Percentiles rank a stretch among this genome's conserved stretches.
phyloP scores from a whole-genome alignment of 2,888 invertebrate genomes.

The Neocrepidodera transversa region DNA sequence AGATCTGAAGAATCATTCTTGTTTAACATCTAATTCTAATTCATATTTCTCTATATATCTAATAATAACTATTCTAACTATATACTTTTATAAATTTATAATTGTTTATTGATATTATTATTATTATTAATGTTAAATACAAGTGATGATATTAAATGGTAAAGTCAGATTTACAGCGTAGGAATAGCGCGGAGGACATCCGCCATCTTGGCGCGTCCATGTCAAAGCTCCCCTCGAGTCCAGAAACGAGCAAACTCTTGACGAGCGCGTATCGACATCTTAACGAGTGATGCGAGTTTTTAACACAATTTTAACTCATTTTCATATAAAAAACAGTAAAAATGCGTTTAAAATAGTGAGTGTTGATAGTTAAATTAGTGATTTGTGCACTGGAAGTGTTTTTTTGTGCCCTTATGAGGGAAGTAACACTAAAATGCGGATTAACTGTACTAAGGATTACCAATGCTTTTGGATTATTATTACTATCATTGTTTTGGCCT shows the following conservation, averaged over 20 bases:
- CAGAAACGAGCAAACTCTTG: conserved; percentile 48
- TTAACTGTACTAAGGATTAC: conserved; percentile 70
- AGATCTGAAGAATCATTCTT: conserved; percentile 47
- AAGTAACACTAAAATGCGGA: conserved; percentile 68
- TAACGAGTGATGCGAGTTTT: conserved; percentile 10
- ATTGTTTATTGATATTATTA: not conserved
- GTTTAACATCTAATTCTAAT: conserved; percentile 11
- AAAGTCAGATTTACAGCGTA: conserved; percentile 48
- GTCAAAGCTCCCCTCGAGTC: conserved; percentile 52
- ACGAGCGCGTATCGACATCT: conserved; percentile 39
- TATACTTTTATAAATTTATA: not conserved
- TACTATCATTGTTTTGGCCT: conserved; percentile 62
- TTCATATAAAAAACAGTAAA: conserved; percentile 26
- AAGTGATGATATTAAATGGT: not conserved
- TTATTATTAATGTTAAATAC: not conserved
- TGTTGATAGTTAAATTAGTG: conserved; percentile 59
- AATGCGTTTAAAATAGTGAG: conserved; percentile 52
- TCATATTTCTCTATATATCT: not conserved
- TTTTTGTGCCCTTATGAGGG: conserved; percentile 59
- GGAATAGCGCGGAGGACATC: conserved; percentile 48
- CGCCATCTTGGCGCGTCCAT: conserved; percentile 58
- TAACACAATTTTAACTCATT: conserved; percentile 8
- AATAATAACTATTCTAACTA: not conserved
- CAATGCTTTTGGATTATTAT: conserved; percentile 68
- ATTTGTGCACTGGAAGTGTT: conserved; percentile 56